Percentiles rank a stretch among this genome's conserved stretches.
Evolutionary conservation across 2,888 invertebrate genomes (phyloP).

Genomic region (Harpalus rubripes): DNA sequence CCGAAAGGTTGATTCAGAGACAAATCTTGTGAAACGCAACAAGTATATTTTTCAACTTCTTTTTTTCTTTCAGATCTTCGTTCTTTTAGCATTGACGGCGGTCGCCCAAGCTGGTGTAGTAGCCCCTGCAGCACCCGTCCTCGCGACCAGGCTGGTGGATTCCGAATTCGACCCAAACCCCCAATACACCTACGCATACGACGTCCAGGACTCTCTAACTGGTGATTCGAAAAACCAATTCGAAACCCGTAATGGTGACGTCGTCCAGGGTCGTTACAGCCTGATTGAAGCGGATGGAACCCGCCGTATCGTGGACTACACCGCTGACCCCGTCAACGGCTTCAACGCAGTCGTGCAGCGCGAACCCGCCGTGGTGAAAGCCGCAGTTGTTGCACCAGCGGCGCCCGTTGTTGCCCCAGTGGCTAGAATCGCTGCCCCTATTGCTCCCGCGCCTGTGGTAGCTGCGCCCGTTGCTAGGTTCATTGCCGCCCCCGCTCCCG

Average conservation of each 20-base stretch:
- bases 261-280: conserved; percentile 83
- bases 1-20: no score
- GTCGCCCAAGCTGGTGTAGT: conserved; percentile 70
- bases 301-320: conserved; percentile 82
- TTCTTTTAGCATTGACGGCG: conserved; percentile 70
- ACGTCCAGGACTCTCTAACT: conserved; percentile 84
- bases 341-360: conserved; percentile 81
- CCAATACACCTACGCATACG: conserved; percentile 85
- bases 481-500: conserved; percentile 50
- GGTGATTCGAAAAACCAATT: conserved; percentile 81
- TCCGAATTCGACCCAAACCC: conserved; percentile 83
- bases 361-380: conserved; percentile 75
- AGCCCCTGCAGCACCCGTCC: conserved; percentile 66
- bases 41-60: no score
- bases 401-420: conserved; percentile 54
- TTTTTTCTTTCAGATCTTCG: conserved; percentile 53
- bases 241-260: conserved; percentile 81
- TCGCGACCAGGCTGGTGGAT: conserved; percentile 76
- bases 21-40: no score
- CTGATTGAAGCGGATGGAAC: conserved; percentile 82
- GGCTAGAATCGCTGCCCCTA: conserved; percentile 60
- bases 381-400: conserved; percentile 59
- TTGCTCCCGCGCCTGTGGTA: conserved; percentile 51
- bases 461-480: conserved; percentile 41
- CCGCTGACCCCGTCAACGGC: conserved; percentile 79